Evolutionary conservation across 2,888 invertebrate genomes (phyloP), one percentile per base, ranked within the genome.

Genomic region (Xestia rhomboidea): DNA sequence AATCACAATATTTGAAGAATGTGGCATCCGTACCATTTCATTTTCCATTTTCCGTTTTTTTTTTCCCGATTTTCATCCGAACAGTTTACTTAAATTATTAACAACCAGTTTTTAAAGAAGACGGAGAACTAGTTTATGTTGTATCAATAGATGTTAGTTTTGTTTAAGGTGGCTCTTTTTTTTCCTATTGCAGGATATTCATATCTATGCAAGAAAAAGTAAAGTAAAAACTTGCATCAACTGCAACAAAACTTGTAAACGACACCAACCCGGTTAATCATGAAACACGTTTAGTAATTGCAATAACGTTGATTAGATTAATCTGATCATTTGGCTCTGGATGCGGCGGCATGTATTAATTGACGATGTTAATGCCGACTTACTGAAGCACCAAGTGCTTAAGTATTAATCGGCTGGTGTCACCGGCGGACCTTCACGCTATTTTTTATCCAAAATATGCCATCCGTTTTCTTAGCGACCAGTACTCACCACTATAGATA

Each of bases 271-370:
- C 27, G 69, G 75, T 76, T 80, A 79, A 70, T 83, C 82, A 87
- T 82, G 77, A 77, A 84, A 83, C 82, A 82, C 72, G 83, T 89
- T 88, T 81, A 78, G 82, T 90, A 89, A 89, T 88, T 89, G 85
- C 78, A 75, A 67, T 79, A 81, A 77, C 79, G 74, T 79, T 74
- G 84, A 87, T 88, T 86, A 87, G 77, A 89, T 84, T 88, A 78
- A 88, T 88, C 84, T 85, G 71, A 70, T 70, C 78, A 81, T 74
- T 79, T 64, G 81, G 69, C 30, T 68, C 60, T 75, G 66, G 30
- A 71, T 51, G 63, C 69, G 21, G 77, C 68, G 81, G 75, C 71
- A 68, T 69, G 54, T 73, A 87, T 82, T 73, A 79, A 87, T 85
- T 54, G 69, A 13, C 46, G 66, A 68, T 79, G 82, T 73, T 85